Conservation (phyloP, 2,888 invertebrate species). For the Nebria brevicollis region DNA sequence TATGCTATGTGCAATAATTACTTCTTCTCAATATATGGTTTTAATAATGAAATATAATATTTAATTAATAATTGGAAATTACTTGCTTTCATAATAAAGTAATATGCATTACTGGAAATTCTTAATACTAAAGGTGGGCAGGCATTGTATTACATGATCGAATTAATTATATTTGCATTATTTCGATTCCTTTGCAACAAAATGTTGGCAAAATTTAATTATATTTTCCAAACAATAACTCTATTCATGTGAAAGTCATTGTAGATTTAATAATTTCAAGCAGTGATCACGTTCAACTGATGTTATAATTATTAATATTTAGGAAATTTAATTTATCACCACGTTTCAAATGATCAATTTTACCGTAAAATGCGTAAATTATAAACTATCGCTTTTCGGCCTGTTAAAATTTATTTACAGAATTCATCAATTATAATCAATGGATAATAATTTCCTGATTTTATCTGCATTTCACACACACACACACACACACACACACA, state of each 20-base stretch:
- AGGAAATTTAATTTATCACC: background rate
- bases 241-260: background rate
- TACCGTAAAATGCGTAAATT: background rate
- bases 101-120: background rate
- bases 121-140: background rate
- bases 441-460: too few species aligned
- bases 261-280: background rate
- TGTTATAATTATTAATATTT: background rate
- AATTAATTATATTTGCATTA: background rate
- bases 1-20: too few species aligned
- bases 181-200: background rate
- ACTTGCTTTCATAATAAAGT: background rate
- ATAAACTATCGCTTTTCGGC: background rate
- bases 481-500: too few species aligned
- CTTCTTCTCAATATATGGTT: too few species aligned
- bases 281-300: background rate
- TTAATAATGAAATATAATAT: too few species aligned
- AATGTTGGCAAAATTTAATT: background rate
- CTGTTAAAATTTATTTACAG: background rate
- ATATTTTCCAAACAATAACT: background rate
- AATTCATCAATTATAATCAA: too few species aligned
- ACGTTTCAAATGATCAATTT: background rate
- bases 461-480: too few species aligned
- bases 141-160: background rate
- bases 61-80: too few species aligned